phyloP scores from a whole-genome alignment of 2,113 vertebrate genomes.

The Scalopus aquaticus region DNA sequence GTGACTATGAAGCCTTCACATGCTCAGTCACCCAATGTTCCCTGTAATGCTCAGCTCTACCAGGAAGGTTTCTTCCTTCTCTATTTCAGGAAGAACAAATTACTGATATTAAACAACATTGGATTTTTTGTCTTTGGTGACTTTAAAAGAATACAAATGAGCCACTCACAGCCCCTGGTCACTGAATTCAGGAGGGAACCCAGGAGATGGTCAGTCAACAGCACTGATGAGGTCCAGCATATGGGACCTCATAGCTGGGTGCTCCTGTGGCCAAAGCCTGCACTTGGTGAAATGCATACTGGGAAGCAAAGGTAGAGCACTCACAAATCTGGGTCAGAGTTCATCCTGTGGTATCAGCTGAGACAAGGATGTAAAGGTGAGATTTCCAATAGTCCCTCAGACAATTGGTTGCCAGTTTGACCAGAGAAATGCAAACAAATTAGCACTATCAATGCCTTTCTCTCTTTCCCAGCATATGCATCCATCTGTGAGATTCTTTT shows the following conservation, averaged over 20 bases:
- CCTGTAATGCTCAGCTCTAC: not conserved
- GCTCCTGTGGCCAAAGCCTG: not conserved
- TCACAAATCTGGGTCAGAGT: not conserved
- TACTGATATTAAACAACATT: not conserved
- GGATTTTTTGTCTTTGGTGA: not conserved
- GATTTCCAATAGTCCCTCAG: not conserved
- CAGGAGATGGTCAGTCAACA: not conserved
- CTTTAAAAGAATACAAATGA: not conserved
- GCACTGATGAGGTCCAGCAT: not conserved
- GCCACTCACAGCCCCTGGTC: not conserved
- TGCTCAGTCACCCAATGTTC: fast-evolving
- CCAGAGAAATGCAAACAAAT: not conserved
- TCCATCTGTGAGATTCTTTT: not conserved
- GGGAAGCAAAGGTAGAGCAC: not conserved
- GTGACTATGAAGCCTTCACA: not conserved
- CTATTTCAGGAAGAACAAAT: not conserved
- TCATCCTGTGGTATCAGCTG: not conserved
- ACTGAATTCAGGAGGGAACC: not conserved
- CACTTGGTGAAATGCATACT: not conserved
- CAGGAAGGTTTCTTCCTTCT: not conserved
- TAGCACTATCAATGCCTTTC: fast-evolving
- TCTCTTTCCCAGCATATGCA: not conserved
- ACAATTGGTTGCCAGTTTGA: not conserved
- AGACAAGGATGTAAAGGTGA: not conserved
- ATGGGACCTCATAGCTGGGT: not conserved